A percentile compares a stretch with the other conserved stretches of the same genome.
phyloP scores from a whole-genome alignment of 2,113 vertebrate species.

The Leptocoma aspasia region DNA sequence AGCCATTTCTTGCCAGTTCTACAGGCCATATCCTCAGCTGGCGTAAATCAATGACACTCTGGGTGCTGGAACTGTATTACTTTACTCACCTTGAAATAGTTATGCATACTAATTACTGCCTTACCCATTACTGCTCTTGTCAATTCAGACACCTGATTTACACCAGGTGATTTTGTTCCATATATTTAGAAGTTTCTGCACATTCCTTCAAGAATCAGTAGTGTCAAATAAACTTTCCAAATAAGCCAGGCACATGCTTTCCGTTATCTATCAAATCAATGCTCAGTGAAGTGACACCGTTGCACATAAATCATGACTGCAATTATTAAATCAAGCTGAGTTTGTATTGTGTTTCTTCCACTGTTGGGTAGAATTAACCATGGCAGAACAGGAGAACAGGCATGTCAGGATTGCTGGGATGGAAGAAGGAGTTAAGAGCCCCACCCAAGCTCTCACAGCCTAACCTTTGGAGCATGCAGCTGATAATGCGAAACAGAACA shows the following conservation, averaged over 20 bases:
- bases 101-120: slow-evolving; percentile 32
- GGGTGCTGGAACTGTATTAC: neutral
- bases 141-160: slow-evolving; percentile 38
- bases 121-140: neutral
- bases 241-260: neutral
- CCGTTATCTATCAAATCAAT: slow-evolving; percentile 37
- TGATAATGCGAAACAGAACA: slow-evolving; percentile 63
- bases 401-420: neutral
- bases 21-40: neutral
- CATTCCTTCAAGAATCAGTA: neutral
- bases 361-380: neutral
- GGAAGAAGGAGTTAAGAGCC: slow-evolving; percentile 61
- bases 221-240: slow-evolving; percentile 10
- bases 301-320: neutral
- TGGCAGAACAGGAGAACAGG: neutral
- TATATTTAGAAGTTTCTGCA: slow-evolving; percentile 10
- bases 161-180: neutral
- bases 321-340: slow-evolving; percentile 42
- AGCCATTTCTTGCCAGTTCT: neutral
- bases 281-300: slow-evolving; percentile 19
- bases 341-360: neutral
- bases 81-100: slow-evolving; percentile 30
- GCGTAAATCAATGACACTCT: neutral
- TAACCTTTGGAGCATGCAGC: slow-evolving; percentile 57
- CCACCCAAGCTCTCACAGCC: slow-evolving; percentile 33